Evolutionary conservation across 2,113 vertebrate genomes (phyloP), one percentile per base, ranked within the genome.

Genomic region (Hoplias malabaricus): DNA sequence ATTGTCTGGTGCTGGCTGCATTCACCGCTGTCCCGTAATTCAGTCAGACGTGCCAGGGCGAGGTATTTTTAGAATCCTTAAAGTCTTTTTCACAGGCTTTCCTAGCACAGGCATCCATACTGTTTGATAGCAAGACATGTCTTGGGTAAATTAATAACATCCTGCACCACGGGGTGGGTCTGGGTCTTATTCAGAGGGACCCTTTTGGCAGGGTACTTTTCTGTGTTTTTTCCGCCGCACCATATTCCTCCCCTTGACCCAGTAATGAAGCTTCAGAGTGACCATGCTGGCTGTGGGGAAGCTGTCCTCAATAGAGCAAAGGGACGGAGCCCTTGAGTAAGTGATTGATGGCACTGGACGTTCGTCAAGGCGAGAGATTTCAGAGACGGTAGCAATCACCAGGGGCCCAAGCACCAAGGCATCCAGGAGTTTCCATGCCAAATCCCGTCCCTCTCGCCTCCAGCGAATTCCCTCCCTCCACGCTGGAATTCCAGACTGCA

Each of bases 301-400:
- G 67, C 36, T 46, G 85, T 84, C 82, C 85, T 68, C 69, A 38
- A 42, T 65, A 72, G 43, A 36, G 61, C 48, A 68, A 68, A 68
- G 79, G 69, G 65, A 77, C 13, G 69, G 80, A 88, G 87, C 85
- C 87, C 87, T 85, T 85, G 87, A 89, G 86, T 81, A 85, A 81
- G 86, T 89, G 87, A 91, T 89, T 90, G 87, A 89, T 88, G 86
- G 48, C 88, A 87, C 88, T 89, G 90, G 90, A 88, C 84, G 69
- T 62, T 82, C 86, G 85, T 91, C 90, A 90, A 89, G 83, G 85
- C 82, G 84, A 85, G 86, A 89, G 90, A 88, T 89, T 90, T 86
- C 80, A 88, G 85, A 86, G 84, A 72, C 79, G 72, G 84, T 73
- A 81, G 79, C 83, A 88, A 83, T 82, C 84, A 65, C 80, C 84